Evolutionary conservation across 2,797 vertebrate species (phyloP).

Genomic region (Poecile montanus): DNA sequence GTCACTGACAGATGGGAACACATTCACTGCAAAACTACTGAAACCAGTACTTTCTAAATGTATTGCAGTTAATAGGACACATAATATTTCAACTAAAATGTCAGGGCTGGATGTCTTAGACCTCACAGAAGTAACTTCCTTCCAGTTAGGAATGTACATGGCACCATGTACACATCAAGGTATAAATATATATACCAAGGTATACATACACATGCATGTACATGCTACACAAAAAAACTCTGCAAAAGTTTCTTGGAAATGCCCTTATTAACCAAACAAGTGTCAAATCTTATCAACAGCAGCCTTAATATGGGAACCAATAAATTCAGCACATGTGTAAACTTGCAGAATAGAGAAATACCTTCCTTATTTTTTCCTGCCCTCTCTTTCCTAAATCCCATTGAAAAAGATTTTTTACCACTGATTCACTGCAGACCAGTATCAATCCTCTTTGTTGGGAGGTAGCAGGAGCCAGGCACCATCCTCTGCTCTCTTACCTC

Average conservation of each 20-base stretch:
- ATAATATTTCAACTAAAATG: neutral
- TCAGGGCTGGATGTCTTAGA: neutral
- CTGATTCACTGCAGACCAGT: rapidly evolving
- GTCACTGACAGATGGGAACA: slow-evolving; percentile 18
- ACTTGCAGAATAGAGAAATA: slow-evolving; percentile 33
- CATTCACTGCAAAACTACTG: neutral
- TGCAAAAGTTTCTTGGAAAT: slow-evolving; percentile 61
- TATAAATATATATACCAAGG: neutral
- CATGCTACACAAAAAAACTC: neutral
- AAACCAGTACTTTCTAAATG: neutral
- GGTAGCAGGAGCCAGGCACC: neutral
- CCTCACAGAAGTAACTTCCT: neutral
- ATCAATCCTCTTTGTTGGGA: neutral
- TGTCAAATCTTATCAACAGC: slow-evolving; percentile 45
- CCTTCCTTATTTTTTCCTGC: neutral
- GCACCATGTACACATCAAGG: neutral
- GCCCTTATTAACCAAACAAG: slow-evolving; percentile 37
- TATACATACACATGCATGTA: neutral
- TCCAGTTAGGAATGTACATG: neutral
- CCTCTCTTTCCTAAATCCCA: neutral
- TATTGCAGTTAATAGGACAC: neutral
- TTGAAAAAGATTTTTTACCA: rapidly evolving
- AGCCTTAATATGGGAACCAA: slow-evolving; percentile 43
- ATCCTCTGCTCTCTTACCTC: neutral
- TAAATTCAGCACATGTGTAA: slow-evolving; percentile 53